Base-by-base conservation (phyloP, 1,140 invertebrate species). In the Planococcus citri region DNA sequence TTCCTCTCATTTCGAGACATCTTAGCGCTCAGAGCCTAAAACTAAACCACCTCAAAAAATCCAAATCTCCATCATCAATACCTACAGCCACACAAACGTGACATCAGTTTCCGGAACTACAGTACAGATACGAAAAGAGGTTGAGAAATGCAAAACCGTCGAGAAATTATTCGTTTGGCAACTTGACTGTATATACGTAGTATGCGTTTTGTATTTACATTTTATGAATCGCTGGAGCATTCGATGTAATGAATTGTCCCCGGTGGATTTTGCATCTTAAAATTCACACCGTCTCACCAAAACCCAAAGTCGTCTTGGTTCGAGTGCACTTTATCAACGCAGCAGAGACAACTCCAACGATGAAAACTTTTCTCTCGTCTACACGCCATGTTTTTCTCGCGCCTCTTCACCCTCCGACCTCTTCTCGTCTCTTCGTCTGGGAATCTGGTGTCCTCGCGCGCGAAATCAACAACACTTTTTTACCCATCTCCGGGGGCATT, bases 131-230 rank as follows among this genome's bases (percentile, higher is more conserved):
- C 29, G 29, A 3, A 33, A 33, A 33, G n/a, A n/a, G n/a, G n/a
- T n/a, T n/a, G n/a, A n/a, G n/a, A n/a, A 3, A 12, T 33, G 29
- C 29, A 12, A 33, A 33, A 33, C 4, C 29, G 29, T 12, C 29
- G 29, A 33, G n/a, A 51, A 51, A 51, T 51, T 51, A 51, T 51
- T 51, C 41, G 41, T 51, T 51, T 51, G 41, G 41, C 41, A 51
- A 51, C n/a, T 51, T 51, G 4, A 51, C n/a, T n/a, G n/a, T n/a
- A n/a, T n/a, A n/a, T n/a, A n/a, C n/a, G n/a, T 51, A 51, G 12
- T 51, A 20, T 33, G 29, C 29, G 41, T 17, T 17, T 51, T 51
- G 41, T 51, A 51, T 51, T 51, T 51, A 51, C 41, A 51, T 51
- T 51, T 51, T 51, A 51, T 51, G 41, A 51, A 51, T 51, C 41